Base-by-base conservation (phyloP, 1,140 invertebrate species). In the Eriosoma lanigerum region DNA sequence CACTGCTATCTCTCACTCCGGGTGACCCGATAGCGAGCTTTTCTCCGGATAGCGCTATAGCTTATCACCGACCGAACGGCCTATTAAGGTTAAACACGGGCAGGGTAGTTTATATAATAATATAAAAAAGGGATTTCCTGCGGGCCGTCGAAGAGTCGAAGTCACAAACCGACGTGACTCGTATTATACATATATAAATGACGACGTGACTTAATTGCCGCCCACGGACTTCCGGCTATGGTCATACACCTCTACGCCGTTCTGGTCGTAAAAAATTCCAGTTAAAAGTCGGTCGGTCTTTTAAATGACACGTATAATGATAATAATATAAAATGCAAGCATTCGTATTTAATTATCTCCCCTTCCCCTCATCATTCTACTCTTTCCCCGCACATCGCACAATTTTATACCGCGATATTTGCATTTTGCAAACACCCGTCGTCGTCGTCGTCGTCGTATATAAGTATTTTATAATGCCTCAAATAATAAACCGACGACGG, bases 81-180 rank as follows among this genome's bases (percentile, higher is more conserved):
- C 60, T 32, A 64, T 64, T 64, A 64, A 64, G 60, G 60, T 64
- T 64, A 64, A 64, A 64, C 26, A 29, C 17, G 15, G 26, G 24
- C 56, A 24, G 21, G 56, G 56, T 3, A 26, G 2, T 56, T 12
- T 9, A 56, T 24, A 13, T 13, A 13, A 13, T 24, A 13, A 24
- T 15, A 24, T 24, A 15, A 6, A 24, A 29, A 62, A 15, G 60
- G 60, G 60, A 32, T 15, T 32, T 32, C 19, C 60, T n/a, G 8
- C 8, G 60, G 60, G 5, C 60, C n/a, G n/a, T n/a, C n/a, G n/a
- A n/a, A n/a, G 19, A 38, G 8, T n/a, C 13, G 19, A 64, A 64
- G 60, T 32, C 60, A 32, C 26, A 38, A 26, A 29, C 58, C 15
- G 26, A 60, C 58, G 8, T 13, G 15, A 19, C 15, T 17, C 24